These are phyloP conservation scores for Selene dorsalis DNA, from an alignment of 2,797 vertebrate genomes.

Conservation along the genomic window DNA sequence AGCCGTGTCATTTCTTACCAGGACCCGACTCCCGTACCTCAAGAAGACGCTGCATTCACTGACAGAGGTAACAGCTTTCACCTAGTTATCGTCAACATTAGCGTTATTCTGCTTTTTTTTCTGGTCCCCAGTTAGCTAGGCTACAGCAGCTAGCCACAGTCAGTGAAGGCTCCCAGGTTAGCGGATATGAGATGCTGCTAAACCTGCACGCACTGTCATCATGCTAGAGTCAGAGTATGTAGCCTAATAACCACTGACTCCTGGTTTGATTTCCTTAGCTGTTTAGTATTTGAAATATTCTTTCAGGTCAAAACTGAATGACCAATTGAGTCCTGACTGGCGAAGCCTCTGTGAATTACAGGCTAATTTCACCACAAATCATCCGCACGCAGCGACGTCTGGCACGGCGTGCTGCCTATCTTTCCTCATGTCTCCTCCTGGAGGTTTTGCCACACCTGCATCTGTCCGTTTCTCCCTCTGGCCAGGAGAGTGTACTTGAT, in stretches of 20 bases:
- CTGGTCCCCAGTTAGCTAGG: slow-evolving; percentile 19
- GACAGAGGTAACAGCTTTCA: slow-evolving; percentile 56
- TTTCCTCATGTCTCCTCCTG: neutral
- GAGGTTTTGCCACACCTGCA: neutral
- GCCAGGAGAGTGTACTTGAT: neutral
- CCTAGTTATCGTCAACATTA: neutral
- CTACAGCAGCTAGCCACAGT: slow-evolving; percentile 52
- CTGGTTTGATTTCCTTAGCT: rapidly evolving
- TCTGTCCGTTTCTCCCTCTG: neutral
- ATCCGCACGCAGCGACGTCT: neutral
- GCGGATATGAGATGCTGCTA: slow-evolving; percentile 40
- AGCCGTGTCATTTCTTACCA: slow-evolving; percentile 12
- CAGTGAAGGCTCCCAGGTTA: slow-evolving; percentile 22
- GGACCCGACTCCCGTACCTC: slow-evolving; percentile 7
- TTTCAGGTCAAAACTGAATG: neutral
- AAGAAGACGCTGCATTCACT: slow-evolving; percentile 29
- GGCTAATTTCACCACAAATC: slow-evolving; percentile 19
- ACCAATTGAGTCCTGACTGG: neutral
- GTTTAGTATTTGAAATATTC: neutral
- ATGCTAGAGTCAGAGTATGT: neutral
- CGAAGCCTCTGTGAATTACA: neutral
- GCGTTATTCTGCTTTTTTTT: slow-evolving; percentile 5
- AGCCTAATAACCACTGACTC: rapidly evolving
- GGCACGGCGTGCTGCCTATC: neutral
- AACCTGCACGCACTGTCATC: slow-evolving; percentile 14